Conservation (phyloP, 1,140 invertebrate species). For the Drosophila carrolli region DNA sequence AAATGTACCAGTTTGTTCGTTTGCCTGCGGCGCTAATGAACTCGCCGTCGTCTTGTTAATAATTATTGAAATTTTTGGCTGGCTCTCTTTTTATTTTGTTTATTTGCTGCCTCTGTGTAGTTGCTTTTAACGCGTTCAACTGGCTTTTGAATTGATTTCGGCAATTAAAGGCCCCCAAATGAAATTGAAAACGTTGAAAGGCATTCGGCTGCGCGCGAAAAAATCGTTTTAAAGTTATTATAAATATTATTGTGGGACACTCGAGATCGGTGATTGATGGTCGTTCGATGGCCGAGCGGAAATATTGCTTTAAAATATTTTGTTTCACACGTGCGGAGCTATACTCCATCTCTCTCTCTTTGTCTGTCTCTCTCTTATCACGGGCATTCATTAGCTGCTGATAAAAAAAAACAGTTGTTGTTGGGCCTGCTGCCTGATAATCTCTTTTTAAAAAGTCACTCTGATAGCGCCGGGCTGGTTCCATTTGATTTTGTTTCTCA, state of each 20-base stretch:
- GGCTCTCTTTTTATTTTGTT: slow-evolving; percentile 26
- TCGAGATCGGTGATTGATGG: slow-evolving; percentile 69
- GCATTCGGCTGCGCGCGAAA: slow-evolving; percentile 43
- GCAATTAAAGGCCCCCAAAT: slow-evolving; percentile 78
- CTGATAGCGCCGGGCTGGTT: slow-evolving; percentile 47
- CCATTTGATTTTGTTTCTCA: slow-evolving; percentile 32
- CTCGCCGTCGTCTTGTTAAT: slow-evolving; percentile 76
- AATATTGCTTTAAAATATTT: slow-evolving; percentile 27
- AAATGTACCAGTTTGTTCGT: slow-evolving; percentile 21
- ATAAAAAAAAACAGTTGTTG: slow-evolving; percentile 51
- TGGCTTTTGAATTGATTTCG: slow-evolving; percentile 81
- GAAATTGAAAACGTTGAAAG: slow-evolving; percentile 78
- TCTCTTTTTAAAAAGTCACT: slow-evolving; percentile 39
- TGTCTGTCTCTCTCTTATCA: slow-evolving; percentile 49
- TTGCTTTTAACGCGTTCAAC: slow-evolving; percentile 79
- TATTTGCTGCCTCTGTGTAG: slow-evolving; percentile 56
- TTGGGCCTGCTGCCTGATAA: slow-evolving; percentile 51
- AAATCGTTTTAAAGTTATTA: slow-evolving; percentile 73
- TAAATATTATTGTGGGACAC: slow-evolving; percentile 74
- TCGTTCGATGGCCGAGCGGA: slow-evolving; percentile 54
- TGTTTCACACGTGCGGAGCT: slow-evolving; percentile 51
- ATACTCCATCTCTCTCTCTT: slow-evolving; percentile 1
- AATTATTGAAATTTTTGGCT: slow-evolving; percentile 74
- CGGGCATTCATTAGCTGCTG: slow-evolving; percentile 65
- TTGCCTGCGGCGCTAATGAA: slow-evolving; percentile 73